These are phyloP conservation scores for Stenodera caucasica DNA, from an alignment of 2,888 invertebrate species.

Conservation along the genomic window DNA sequence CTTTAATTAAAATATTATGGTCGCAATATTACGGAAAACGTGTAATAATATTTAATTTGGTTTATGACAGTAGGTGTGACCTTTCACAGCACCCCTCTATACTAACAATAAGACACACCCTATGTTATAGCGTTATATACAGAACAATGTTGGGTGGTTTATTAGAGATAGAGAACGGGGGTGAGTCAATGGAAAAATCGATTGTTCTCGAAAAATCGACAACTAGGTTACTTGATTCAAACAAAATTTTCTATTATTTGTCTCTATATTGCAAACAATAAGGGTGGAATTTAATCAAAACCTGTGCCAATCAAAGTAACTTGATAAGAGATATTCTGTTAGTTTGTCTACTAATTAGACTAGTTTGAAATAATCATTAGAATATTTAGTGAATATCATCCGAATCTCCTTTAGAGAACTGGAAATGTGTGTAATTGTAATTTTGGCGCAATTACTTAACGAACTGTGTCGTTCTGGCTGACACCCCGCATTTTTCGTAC, in stretches of 20 bases:
- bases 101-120: conserved; percentile 4
- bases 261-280: too few relatives aligned
- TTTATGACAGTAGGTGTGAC: not conserved
- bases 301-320: not conserved
- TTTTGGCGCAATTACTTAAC: not conserved
- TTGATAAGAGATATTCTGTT: not conserved
- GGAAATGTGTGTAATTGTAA: not conserved
- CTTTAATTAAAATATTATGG: too few relatives aligned
- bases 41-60: conserved; percentile 1
- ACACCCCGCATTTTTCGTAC: not conserved
- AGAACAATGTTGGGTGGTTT: not conserved
- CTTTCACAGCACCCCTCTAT: not conserved
- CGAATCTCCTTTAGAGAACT: too few relatives aligned
- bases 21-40: not conserved
- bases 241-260: too few relatives aligned
- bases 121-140: not conserved
- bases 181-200: too few relatives aligned
- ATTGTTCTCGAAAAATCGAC: not conserved
- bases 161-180: not conserved
- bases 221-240: too few relatives aligned
- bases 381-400: too few relatives aligned
- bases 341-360: not conserved
- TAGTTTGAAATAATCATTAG: too few relatives aligned
- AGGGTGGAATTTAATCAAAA: not conserved
- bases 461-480: not conserved